These are phyloP conservation scores for Acanthornis magna DNA, from an alignment of 2,797 vertebrate species.

Conservation along the genomic window DNA sequence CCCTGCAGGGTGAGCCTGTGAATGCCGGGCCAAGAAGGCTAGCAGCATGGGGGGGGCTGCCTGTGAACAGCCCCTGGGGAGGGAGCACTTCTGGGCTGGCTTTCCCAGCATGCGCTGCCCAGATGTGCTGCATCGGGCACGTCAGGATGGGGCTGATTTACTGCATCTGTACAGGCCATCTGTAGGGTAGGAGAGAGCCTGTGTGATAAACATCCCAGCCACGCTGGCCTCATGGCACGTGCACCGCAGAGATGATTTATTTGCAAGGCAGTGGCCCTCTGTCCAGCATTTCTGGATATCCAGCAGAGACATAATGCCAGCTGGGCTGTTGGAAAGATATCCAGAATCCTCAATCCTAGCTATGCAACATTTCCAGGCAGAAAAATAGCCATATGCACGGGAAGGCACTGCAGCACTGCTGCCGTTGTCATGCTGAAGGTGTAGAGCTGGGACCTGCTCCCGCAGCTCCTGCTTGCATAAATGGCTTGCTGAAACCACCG, in stretches of 20 bases:
- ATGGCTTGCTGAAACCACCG: background rate
- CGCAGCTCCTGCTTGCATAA: background rate
- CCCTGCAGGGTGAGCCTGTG: background rate
- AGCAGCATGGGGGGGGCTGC: background rate
- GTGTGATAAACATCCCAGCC: conserved; percentile 7
- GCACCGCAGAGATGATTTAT: background rate
- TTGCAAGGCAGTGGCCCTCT: background rate
- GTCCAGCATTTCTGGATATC: background rate
- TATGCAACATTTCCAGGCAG: background rate
- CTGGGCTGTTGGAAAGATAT: background rate
- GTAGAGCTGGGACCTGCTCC: background rate
- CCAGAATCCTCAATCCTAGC: background rate
- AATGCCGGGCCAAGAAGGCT: background rate
- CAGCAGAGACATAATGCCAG: background rate
- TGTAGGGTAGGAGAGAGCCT: background rate
- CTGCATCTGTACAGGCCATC: conserved; percentile 41
- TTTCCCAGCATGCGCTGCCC: conserved; percentile 36
- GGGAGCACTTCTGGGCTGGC: background rate
- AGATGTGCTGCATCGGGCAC: conserved; percentile 18
- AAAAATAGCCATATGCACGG: background rate
- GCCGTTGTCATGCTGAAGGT: background rate
- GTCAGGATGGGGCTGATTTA: conserved; percentile 55
- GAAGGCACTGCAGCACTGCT: background rate
- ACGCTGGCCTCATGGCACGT: background rate
- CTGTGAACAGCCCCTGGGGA: background rate